Evolutionary conservation across 1,140 invertebrate genomes (phyloP).

Genomic region (Neotoxoptera formosana): DNA sequence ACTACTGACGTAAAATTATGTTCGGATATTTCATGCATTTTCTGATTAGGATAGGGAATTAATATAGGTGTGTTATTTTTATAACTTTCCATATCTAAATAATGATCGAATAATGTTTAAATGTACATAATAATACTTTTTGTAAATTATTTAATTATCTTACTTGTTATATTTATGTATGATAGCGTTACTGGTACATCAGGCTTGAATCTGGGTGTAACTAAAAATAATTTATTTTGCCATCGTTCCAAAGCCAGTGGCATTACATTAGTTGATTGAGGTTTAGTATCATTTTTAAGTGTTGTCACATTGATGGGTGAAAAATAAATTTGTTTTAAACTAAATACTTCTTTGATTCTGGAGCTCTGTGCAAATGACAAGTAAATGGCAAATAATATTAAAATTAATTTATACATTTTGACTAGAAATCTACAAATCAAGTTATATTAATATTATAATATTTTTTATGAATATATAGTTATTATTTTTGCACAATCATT

Average conservation of each 20-base stretch:
- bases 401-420: slow-evolving; percentile 37
- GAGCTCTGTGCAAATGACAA: not conserved
- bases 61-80: slow-evolving; percentile 69
- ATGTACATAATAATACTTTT: slow-evolving; percentile 18
- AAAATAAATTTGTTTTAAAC: slow-evolving; percentile 74
- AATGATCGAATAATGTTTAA: slow-evolving; percentile 64
- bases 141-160: slow-evolving; percentile 51
- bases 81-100: slow-evolving; percentile 36
- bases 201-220: slow-evolving; percentile 75
- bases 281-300: slow-evolving; percentile 68
- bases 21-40: slow-evolving; percentile 64
- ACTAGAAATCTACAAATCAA: not conserved
- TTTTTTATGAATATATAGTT: slow-evolving; percentile 1
- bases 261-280: slow-evolving; percentile 73
- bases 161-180: slow-evolving; percentile 70
- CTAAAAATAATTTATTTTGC: slow-evolving; percentile 79
- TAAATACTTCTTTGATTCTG: slow-evolving; percentile 68
- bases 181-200: slow-evolving; percentile 77
- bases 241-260: slow-evolving; percentile 75
- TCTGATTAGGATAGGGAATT: slow-evolving; percentile 76
- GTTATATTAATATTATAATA: not conserved
- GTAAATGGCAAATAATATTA: not conserved
- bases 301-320: slow-evolving; percentile 71
- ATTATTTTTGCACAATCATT: slow-evolving; percentile 31
- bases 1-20: slow-evolving; percentile 68